Percentiles rank a stretch among this genome's conserved stretches.
Evolutionary conservation across 2,888 invertebrate species (phyloP).

Genomic region (Caenorhabditis panamensis): DNA sequence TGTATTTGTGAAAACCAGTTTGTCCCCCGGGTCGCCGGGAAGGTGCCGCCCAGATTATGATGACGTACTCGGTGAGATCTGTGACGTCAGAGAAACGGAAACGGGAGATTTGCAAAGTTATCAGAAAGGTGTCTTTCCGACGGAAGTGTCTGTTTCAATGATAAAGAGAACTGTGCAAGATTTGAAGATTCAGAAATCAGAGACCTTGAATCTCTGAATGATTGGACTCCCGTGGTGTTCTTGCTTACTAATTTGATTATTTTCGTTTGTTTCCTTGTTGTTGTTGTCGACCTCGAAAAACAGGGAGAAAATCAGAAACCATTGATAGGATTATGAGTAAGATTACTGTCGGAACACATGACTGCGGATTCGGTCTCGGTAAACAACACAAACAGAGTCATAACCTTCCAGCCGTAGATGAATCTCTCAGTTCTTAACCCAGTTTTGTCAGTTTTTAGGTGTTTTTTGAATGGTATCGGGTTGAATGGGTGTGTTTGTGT

Average conservation of each 20-base stretch:
- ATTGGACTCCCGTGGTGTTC: slow-evolving; percentile 14
- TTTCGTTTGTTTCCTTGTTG: slow-evolving; percentile 11
- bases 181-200: slow-evolving; percentile 33
- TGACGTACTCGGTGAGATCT: slow-evolving; percentile 37
- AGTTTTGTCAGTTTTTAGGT: slow-evolving; percentile 20
- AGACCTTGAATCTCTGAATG: slow-evolving; percentile 23
- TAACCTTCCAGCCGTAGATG: background rate
- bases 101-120: slow-evolving; percentile 34
- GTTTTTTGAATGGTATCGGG: background rate
- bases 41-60: slow-evolving; percentile 45
- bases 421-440: background rate
- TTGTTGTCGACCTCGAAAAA: slow-evolving; percentile 19
- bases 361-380: slow-evolving; percentile 5
- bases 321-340: slow-evolving; percentile 36
- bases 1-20: slow-evolving; percentile 56
- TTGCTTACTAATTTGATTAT: slow-evolving; percentile 36
- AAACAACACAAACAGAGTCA: background rate
- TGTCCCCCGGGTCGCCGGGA: slow-evolving; percentile 19
- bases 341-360: no score
- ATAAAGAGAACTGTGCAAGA: background rate
- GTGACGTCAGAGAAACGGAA: slow-evolving; percentile 26
- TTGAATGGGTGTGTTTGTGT: background rate
- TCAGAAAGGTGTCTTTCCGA: slow-evolving; percentile 17
- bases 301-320: slow-evolving; percentile 9
- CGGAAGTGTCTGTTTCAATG: slow-evolving; percentile 23